Conservation (phyloP, 2,888 invertebrate genomes). For the Polyommatus icarus region DNA sequence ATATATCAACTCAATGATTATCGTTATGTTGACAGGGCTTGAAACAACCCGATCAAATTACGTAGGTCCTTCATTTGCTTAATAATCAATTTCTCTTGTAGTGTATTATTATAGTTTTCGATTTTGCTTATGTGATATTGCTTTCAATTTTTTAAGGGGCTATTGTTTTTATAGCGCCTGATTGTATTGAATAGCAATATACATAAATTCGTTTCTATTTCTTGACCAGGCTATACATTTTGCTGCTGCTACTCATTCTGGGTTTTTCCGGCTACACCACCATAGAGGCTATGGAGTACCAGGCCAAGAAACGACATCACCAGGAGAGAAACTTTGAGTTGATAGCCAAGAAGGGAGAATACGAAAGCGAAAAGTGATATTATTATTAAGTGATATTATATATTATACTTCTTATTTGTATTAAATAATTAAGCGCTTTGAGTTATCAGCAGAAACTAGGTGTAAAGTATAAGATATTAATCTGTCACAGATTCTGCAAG, state of each 20-base stretch:
- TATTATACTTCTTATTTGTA: constrained; percentile 13
- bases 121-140: not conserved
- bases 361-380: constrained; percentile 43
- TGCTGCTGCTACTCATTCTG: constrained; percentile 83
- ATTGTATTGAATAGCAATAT: not conserved
- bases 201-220: not conserved
- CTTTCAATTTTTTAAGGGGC: not conserved
- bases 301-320: constrained; percentile 62
- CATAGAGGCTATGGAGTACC: constrained; percentile 82
- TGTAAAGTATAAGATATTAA: not conserved
- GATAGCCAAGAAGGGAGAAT: constrained; percentile 55
- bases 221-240: constrained; percentile 82
- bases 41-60: too few relatives aligned
- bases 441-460: not conserved
- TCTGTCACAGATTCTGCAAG: not conserved
- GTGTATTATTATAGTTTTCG: too few relatives aligned
- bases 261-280: constrained; percentile 88
- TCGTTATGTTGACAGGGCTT: too few relatives aligned
- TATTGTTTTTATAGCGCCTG: not conserved
- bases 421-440: not conserved
- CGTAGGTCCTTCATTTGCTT: too few relatives aligned
- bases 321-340: constrained; percentile 69
- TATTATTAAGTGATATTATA: constrained; percentile 7
- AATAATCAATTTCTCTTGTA: too few relatives aligned
- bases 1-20: too few relatives aligned